phyloP scores from a whole-genome alignment of 2,113 vertebrate species.

The Rallus limicola region DNA sequence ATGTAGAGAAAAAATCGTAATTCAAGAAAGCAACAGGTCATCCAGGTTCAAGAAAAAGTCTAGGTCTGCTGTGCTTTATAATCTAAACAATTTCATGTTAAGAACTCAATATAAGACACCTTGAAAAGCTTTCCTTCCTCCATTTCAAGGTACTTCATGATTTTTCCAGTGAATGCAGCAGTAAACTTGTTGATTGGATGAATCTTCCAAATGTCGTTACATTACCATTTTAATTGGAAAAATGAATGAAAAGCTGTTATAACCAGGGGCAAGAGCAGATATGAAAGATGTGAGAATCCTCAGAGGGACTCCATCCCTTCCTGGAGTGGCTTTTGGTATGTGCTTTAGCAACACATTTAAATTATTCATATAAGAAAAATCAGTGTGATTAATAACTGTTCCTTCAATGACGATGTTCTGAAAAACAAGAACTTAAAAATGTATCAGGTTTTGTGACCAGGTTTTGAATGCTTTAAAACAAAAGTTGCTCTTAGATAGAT shows the following conservation, averaged over 20 bases:
- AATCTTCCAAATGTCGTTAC: not conserved
- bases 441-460: not conserved
- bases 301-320: not conserved
- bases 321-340: not conserved
- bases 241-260: constrained; percentile 29
- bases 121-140: not conserved
- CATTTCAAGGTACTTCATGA: not conserved
- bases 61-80: not conserved
- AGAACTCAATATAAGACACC: not conserved
- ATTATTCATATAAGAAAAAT: not conserved
- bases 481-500: not conserved
- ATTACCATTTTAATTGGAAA: constrained; percentile 51
- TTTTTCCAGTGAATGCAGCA: not conserved
- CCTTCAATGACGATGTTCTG: not conserved
- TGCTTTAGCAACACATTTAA: not conserved
- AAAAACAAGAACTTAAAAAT: not conserved
- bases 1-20: not conserved
- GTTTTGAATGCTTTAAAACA: not conserved
- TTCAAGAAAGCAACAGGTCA: not conserved
- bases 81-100: not conserved
- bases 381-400: not conserved
- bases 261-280: constrained; percentile 23
- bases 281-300: constrained; percentile 8
- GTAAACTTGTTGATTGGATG: not conserved
- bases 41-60: not conserved